These are phyloP conservation scores for Sebastes vulpes DNA, from an alignment of 2,797 vertebrate species.

Conservation along the genomic window DNA sequence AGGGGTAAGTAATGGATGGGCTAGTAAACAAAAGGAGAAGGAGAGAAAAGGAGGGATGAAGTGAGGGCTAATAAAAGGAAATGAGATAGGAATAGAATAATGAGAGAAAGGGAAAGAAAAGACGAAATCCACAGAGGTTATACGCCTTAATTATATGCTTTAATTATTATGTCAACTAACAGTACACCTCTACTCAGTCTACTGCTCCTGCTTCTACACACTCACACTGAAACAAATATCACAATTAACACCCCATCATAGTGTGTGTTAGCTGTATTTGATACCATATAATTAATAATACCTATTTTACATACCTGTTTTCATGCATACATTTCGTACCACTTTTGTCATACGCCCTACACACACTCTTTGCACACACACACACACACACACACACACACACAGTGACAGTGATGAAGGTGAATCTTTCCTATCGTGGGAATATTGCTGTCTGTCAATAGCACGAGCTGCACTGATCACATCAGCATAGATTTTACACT, in stretches of 20 bases:
- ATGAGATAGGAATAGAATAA: constrained; percentile 8
- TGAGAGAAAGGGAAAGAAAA: constrained; percentile 47
- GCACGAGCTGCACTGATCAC: constrained; percentile 77
- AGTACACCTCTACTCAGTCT: constrained; percentile 15
- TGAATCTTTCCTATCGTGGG: constrained; percentile 78
- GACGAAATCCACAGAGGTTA: constrained; percentile 78
- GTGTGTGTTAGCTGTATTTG: background rate
- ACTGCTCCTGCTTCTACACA: background rate
- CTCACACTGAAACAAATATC: background rate
- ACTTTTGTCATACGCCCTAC: background rate
- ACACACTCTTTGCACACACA: background rate
- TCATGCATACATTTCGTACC: background rate
- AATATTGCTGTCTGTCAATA: constrained; percentile 84
- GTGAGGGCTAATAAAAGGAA: constrained; percentile 22
- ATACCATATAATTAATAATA: background rate
- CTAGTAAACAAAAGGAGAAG: constrained; percentile 46
- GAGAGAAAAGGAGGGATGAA: constrained; percentile 3
- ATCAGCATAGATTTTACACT: constrained; percentile 86
- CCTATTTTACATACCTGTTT: background rate
- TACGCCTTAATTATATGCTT: constrained; percentile 45
- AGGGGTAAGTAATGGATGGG: constrained; percentile 32
- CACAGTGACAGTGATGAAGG: constrained; percentile 81
- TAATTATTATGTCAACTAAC: constrained; percentile 72
- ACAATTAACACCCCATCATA: background rate
- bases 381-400: constrained; percentile 29